Evolutionary conservation across 2,113 vertebrate species (phyloP).

Genomic region (Sitta europaea): DNA sequence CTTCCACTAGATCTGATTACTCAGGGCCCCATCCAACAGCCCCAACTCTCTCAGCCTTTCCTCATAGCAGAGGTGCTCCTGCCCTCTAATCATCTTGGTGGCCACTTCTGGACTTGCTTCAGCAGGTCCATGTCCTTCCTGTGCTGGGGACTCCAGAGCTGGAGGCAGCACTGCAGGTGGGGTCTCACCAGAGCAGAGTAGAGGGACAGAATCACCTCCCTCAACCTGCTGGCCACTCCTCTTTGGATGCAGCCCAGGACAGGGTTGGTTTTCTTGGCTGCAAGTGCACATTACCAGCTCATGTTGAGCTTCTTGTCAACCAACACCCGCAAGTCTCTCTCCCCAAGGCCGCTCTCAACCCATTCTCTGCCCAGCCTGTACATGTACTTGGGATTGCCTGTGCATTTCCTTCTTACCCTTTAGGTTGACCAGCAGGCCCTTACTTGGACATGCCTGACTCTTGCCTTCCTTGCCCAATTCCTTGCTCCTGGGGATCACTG

Average conservation of each 20-base stretch:
- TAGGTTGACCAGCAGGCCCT: too few species aligned
- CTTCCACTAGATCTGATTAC: neutral
- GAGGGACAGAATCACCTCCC: neutral
- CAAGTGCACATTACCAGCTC: neutral
- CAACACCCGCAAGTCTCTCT: neutral
- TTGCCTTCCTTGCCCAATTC: too few species aligned
- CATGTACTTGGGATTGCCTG: neutral
- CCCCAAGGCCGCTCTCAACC: neutral
- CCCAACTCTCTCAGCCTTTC: neutral
- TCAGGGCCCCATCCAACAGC: neutral
- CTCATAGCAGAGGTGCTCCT: neutral
- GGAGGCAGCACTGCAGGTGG: neutral
- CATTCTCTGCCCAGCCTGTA: neutral
- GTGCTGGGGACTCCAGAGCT: neutral
- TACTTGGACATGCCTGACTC: too few species aligned
- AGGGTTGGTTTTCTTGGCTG: neutral
- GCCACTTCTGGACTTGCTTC: neutral
- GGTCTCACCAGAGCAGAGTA: neutral
- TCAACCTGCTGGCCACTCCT: neutral
- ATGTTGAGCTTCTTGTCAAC: neutral
- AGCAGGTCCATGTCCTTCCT: neutral
- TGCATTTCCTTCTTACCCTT: too few species aligned
- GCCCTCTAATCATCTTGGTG: neutral
- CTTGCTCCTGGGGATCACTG: too few species aligned
- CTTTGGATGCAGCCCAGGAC: neutral